Percentiles rank a stretch among this genome's conserved stretches.
These are phyloP conservation scores for Melanostoma scalare DNA, from an alignment of 2,888 invertebrate genomes.

Conservation along the genomic window DNA sequence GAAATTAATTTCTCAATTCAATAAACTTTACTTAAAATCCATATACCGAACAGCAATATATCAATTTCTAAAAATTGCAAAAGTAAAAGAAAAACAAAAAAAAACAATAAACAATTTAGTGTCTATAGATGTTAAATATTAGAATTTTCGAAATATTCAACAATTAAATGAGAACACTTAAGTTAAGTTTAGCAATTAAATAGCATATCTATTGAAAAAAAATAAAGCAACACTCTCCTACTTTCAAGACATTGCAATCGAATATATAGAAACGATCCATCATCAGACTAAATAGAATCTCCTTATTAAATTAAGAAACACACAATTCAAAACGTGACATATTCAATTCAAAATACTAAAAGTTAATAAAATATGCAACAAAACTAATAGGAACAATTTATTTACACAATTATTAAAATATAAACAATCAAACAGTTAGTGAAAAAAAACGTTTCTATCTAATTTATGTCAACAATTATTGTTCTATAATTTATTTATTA, in stretches of 20 bases:
- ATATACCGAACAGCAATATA: slow-evolving; percentile 68
- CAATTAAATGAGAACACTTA: slow-evolving; percentile 40
- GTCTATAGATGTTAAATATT: slow-evolving; percentile 61
- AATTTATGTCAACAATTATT: slow-evolving; percentile 27
- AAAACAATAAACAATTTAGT: slow-evolving; percentile 58
- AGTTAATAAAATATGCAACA: slow-evolving; percentile 64
- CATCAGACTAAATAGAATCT: slow-evolving; percentile 46
- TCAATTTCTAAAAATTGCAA: slow-evolving; percentile 55
- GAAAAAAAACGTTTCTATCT: slow-evolving; percentile 37
- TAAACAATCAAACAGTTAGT: slow-evolving; percentile 70
- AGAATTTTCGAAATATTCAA: slow-evolving; percentile 61
- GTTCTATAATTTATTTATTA: slow-evolving; percentile 20
- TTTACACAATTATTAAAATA: slow-evolving; percentile 47
- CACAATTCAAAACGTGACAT: slow-evolving; percentile 49
- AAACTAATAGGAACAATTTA: slow-evolving; percentile 58
- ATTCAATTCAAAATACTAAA: slow-evolving; percentile 47
- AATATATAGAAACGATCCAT: slow-evolving; percentile 55
- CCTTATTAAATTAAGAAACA: slow-evolving; percentile 32
- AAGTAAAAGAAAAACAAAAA: slow-evolving; percentile 26
- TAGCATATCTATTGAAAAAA: slow-evolving; percentile 46
- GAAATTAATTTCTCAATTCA: slow-evolving; percentile 74
- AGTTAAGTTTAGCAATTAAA: slow-evolving; percentile 60
- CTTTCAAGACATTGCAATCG: slow-evolving; percentile 56
- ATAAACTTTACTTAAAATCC: slow-evolving; percentile 45
- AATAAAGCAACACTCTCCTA: slow-evolving; percentile 57